Base-by-base conservation (phyloP, 1,140 invertebrate species). In the Archivesica marissinica region DNA sequence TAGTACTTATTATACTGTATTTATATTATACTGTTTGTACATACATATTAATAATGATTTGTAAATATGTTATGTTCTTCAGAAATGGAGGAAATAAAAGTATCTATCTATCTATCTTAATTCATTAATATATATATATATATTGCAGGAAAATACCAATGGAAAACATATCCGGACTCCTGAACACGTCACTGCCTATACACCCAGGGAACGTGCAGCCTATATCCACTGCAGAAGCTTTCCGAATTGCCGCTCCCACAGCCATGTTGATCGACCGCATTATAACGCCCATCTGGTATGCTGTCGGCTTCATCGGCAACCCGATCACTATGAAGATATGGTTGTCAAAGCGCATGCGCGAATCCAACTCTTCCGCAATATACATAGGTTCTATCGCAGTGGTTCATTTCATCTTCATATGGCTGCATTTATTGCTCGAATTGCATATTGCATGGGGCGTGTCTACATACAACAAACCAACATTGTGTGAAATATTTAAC, bases 351-450 rank as follows among this genome's bases (percentile, higher is more conserved):
- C 82, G 88, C 84, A 89, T 93, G 89, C 75, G 93, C 13, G 86
- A 91, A 35, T 91, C 91, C 74, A 92, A 93, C 78, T 92, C 91
- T 1, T 94, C 93, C 1, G 93, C 93, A 11, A 87, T 92, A 20
- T 94, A 94, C 79, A 89, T 94, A 6, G 92, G 92, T 9, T 87
- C 90, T 0, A 88, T 94, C 47, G 90, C 92, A 11, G 87, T 94
- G 17, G 90, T 92, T 2, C 93, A 94, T 77, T 74, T 92, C 13
- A 72, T 93, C 23, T 92, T 93, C 79, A 86, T 94, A 1, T 76
- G 92, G 13, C 81, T 93, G 9, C 91, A 93, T 68, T 68, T 93
- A 11, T 33, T 94, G 0, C 68, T 90, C 33, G 90, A 91, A 41
- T 64, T 93, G 11, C 88, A 91, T 33, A 70, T 87, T 9, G 86